Percentiles rank a stretch among this genome's conserved stretches.
These are phyloP conservation scores for Murina feae DNA, from an alignment of 2,113 vertebrate genomes.

Conservation along the genomic window DNA sequence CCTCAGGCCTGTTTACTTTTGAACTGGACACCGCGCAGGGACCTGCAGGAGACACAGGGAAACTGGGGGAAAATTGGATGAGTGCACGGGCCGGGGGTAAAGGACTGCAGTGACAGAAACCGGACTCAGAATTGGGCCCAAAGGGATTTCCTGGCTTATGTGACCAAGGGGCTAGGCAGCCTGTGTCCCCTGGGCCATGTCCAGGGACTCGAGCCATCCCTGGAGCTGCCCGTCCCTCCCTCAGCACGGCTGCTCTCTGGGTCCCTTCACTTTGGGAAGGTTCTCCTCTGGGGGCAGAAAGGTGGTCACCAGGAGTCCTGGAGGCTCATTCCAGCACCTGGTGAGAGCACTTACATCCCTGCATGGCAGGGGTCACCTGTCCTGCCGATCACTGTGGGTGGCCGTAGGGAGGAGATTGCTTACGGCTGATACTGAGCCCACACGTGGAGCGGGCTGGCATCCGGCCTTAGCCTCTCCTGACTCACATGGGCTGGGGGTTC, in stretches of 20 bases:
- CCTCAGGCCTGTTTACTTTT: conserved; percentile 81
- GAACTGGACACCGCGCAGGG: conserved; percentile 62
- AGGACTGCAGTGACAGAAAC: background rate
- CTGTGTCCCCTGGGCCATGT: no score
- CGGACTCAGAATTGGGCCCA: background rate
- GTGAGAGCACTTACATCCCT: background rate
- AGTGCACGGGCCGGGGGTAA: background rate
- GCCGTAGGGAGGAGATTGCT: background rate
- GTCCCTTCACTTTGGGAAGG: background rate
- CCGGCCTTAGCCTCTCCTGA: background rate
- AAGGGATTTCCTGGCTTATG: background rate
- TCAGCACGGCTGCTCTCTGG: background rate
- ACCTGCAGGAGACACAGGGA: conserved; percentile 75
- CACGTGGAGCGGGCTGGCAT: background rate
- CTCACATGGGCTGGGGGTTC: background rate
- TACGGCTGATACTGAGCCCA: background rate
- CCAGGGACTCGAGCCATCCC: fast-evolving
- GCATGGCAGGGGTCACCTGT: background rate
- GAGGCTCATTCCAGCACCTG: background rate
- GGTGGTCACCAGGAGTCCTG: background rate
- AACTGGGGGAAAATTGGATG: conserved; percentile 68
- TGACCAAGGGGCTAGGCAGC: no score
- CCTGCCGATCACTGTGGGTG: no score
- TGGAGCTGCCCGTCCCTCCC: fast-evolving
- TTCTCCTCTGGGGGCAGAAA: background rate